phyloP scores from a whole-genome alignment of 2,113 vertebrate species.

The Salvelinus alpinus region DNA sequence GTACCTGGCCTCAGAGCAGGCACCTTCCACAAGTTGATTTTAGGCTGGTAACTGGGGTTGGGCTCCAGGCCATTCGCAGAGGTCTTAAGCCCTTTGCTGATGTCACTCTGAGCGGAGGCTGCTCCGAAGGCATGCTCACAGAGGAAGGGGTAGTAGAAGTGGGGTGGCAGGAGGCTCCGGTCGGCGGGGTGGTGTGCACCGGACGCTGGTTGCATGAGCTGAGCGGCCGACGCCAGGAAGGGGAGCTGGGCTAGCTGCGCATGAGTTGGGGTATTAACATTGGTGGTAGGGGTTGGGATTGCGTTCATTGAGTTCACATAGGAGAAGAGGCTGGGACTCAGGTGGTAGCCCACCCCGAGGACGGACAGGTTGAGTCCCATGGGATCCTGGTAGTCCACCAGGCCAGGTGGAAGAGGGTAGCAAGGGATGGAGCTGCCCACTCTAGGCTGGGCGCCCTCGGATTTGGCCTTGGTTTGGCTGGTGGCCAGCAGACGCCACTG shows the following conservation, averaged over 20 bases:
- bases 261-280: conserved; percentile 67
- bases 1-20: conserved; percentile 73
- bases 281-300: conserved; percentile 59
- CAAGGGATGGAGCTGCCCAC: conserved; percentile 78
- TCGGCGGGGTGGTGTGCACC: conserved; percentile 71
- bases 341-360: conserved; percentile 87
- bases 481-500: conserved; percentile 83
- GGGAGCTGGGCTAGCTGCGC: conserved; percentile 83
- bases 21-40: conserved; percentile 81
- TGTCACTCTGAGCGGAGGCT: conserved; percentile 45
- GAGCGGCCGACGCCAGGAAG: conserved; percentile 84
- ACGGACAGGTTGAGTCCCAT: conserved; percentile 87
- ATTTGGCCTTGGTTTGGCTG: conserved; percentile 61
- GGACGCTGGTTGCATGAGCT: conserved; percentile 80
- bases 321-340: conserved; percentile 86
- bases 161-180: conserved; percentile 75
- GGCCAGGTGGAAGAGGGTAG: conserved; percentile 82
- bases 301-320: conserved; percentile 81
- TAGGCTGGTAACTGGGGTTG: conserved; percentile 67
- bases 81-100: conserved; percentile 71
- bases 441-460: conserved; percentile 65
- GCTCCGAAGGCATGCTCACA: conserved; percentile 81
- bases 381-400: conserved; percentile 82
- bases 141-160: conserved; percentile 91
- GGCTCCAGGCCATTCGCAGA: conserved; percentile 48